These are phyloP conservation scores for Amphipoea oculea DNA, from an alignment of 2,888 invertebrate species.

Conservation along the genomic window DNA sequence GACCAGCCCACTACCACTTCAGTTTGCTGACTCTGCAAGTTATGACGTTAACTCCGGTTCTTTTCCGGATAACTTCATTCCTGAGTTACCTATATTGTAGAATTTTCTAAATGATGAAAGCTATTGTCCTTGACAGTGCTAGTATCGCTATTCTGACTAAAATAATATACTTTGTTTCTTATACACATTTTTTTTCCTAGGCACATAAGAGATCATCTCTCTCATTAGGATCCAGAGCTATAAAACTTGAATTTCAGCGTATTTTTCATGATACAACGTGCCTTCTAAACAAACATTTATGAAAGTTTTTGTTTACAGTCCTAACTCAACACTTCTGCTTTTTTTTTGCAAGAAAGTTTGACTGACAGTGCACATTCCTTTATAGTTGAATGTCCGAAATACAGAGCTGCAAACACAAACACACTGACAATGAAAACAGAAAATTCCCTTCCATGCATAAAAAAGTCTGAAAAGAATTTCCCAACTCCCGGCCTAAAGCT, in stretches of 20 bases:
- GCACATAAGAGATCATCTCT: not conserved
- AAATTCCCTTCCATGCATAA: not conserved
- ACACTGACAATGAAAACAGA: not conserved
- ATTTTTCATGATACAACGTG: not conserved
- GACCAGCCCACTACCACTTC: too few relatives aligned
- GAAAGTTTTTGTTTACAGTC: not conserved
- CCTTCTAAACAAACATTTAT: not conserved
- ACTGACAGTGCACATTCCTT: not conserved
- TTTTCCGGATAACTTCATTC: too few relatives aligned
- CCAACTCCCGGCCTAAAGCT: slow-evolving; percentile 34
- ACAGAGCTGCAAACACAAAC: not conserved
- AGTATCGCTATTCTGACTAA: not conserved
- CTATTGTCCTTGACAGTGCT: not conserved
- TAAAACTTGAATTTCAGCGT: not conserved
- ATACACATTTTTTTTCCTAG: too few relatives aligned
- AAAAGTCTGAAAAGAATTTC: not conserved
- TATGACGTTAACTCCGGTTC: too few relatives aligned
- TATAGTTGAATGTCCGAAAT: not conserved
- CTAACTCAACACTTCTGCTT: not conserved
- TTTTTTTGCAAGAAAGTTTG: not conserved
- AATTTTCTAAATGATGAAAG: too few relatives aligned
- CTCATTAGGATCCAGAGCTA: not conserved
- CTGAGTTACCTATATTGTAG: too few relatives aligned
- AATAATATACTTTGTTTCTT: not conserved
- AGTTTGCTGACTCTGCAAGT: too few relatives aligned